Percentiles rank a stretch among this genome's conserved stretches.
Evolutionary conservation across 1,140 invertebrate species (phyloP).

Genomic region (Sitobion miscanthi): DNA sequence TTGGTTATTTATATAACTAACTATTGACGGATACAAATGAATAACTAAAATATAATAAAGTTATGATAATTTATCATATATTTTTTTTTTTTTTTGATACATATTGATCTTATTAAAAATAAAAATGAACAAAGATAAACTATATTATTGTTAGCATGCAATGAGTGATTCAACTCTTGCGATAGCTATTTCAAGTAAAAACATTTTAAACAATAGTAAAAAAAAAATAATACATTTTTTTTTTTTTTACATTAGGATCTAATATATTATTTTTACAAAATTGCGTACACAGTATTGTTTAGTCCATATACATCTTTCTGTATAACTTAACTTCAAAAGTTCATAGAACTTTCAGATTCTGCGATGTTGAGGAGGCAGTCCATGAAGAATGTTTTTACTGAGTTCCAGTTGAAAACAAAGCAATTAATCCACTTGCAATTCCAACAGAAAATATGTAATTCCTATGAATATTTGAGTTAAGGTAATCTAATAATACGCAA

Average conservation of each 20-base stretch:
- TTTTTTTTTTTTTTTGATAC: not conserved
- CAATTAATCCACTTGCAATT: constrained; percentile 57
- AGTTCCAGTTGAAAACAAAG: constrained; percentile 59
- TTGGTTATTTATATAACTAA: not conserved
- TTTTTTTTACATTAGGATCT: constrained; percentile 1
- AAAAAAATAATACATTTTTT: not conserved
- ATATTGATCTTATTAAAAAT: constrained; percentile 6
- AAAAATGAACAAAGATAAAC: constrained; percentile 12
- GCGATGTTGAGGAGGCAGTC: not conserved
- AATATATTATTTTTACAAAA: constrained; percentile 33
- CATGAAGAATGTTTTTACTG: constrained; percentile 53
- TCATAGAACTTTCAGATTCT: not conserved
- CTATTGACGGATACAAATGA: not conserved
- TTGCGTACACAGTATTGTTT: constrained; percentile 19
- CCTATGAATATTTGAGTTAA: constrained; percentile 53
- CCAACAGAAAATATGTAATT: constrained; percentile 59
- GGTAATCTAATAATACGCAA: constrained; percentile 7
- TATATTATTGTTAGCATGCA: constrained; percentile 22
- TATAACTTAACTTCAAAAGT: not conserved
- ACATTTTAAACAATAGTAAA: constrained; percentile 3
- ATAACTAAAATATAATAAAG: not conserved
- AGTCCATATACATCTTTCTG: not conserved
- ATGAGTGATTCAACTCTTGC: not conserved
- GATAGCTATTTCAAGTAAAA: not conserved
- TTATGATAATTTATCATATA: not conserved